A percentile compares a stretch with the other conserved stretches of the same genome.
Evolutionary conservation across 2,888 invertebrate species (phyloP).

Genomic region (Anthrax anthrax): DNA sequence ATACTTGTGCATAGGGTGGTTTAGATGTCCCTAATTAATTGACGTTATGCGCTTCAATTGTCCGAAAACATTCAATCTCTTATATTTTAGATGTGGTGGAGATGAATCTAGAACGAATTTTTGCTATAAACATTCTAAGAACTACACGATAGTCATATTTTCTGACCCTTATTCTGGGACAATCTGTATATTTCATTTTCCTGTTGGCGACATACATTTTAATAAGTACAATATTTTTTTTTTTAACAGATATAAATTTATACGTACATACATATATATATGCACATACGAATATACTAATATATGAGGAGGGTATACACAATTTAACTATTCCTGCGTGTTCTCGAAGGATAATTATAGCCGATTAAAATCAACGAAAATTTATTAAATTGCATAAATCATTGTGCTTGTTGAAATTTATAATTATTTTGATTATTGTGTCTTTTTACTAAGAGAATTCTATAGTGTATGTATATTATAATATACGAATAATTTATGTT

Average conservation of each 20-base stretch:
- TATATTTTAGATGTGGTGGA: no score
- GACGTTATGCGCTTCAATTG: no score
- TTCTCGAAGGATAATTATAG: slow-evolving; percentile 22
- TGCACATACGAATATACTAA: no score
- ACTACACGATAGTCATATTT: no score
- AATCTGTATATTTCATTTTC: background rate
- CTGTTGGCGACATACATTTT: background rate
- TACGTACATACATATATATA: no score
- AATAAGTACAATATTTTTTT: background rate
- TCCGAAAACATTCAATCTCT: no score
- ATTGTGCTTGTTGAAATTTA: slow-evolving; percentile 13
- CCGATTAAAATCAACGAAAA: slow-evolving; percentile 29
- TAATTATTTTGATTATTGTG: slow-evolving; percentile 13
- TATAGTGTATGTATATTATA: no score
- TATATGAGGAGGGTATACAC: background rate
- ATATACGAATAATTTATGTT: background rate
- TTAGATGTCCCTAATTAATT: no score
- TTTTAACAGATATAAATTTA: background rate
- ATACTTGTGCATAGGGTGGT: no score
- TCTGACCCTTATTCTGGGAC: no score
- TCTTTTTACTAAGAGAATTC: background rate
- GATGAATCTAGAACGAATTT: no score
- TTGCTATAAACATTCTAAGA: no score
- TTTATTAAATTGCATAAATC: slow-evolving; percentile 32
- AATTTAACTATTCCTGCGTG: slow-evolving; percentile 1